A percentile compares a stretch with the other conserved stretches of the same genome.
Conservation (phyloP, 1,140 invertebrate species). For the Conus ventricosus region DNA sequence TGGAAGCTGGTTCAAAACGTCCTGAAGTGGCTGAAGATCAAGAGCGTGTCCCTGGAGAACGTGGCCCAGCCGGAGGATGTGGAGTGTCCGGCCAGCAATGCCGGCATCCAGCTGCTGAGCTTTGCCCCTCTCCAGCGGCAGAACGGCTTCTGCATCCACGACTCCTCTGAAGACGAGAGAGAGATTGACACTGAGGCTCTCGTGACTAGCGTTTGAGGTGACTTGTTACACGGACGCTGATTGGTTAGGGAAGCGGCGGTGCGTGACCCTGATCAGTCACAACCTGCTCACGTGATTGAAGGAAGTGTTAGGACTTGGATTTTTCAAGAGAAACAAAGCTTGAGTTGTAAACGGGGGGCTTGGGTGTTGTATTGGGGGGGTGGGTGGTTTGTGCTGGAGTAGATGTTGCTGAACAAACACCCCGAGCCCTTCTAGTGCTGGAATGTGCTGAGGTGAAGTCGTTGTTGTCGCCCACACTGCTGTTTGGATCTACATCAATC, state of each 20-base stretch:
- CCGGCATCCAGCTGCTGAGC: conserved; percentile 51
- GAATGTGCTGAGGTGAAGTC: background rate
- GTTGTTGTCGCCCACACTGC: conserved; percentile 2
- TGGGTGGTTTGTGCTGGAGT: background rate
- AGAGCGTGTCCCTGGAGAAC: conserved; percentile 50
- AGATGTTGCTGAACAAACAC: background rate
- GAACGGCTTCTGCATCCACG: conserved; percentile 40
- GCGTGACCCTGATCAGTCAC: background rate
- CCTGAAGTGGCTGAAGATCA: conserved; percentile 51
- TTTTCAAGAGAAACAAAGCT: background rate
- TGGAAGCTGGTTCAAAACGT: conserved; percentile 59
- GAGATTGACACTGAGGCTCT: conserved; percentile 40
- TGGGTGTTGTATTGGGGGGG: background rate
- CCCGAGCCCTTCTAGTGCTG: background rate
- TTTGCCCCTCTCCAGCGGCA: conserved; percentile 29
- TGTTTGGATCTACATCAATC: background rate
- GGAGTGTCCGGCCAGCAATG: conserved; percentile 40
- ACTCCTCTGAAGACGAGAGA: conserved; percentile 27
- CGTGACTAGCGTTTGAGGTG: conserved; percentile 20
- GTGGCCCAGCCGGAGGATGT: conserved; percentile 40
- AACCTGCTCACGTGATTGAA: background rate
- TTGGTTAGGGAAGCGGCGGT: background rate
- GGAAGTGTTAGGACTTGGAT: background rate
- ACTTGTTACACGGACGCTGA: background rate
- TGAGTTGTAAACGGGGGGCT: background rate